Conservation (phyloP, 2,113 vertebrate genomes). For the Chionis minor region DNA sequence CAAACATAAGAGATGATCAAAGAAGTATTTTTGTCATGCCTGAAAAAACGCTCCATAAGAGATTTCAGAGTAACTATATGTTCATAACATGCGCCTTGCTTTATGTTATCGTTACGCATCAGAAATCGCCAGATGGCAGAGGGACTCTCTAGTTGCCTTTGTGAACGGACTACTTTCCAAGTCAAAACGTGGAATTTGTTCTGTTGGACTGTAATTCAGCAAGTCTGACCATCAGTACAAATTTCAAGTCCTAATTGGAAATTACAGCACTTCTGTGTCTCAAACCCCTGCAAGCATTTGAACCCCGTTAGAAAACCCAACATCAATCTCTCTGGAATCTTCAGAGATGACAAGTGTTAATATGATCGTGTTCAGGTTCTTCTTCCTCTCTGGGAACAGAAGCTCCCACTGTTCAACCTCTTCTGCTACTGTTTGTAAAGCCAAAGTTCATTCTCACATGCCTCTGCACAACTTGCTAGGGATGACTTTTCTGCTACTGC, state of each 20-base stretch:
- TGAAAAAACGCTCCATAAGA: neutral
- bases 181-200: neutral
- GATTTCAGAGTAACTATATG: neutral
- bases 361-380: neutral
- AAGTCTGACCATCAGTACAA: neutral
- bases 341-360: neutral
- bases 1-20: neutral
- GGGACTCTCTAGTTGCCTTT: neutral
- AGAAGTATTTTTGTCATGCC: neutral
- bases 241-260: neutral
- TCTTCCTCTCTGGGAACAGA: neutral
- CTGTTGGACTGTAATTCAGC: neutral
- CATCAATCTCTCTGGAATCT: neutral
- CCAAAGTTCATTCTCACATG: neutral
- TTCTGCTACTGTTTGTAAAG: neutral
- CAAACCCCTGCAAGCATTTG: neutral
- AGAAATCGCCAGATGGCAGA: neutral
- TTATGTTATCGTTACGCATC: neutral
- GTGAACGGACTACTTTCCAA: neutral
- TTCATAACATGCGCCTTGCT: neutral
- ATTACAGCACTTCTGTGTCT: neutral
- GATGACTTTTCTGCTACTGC: neutral
- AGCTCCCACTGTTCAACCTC: neutral
- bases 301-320: neutral
- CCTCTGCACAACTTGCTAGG: neutral